These are phyloP conservation scores for Megalops cyprinoides DNA, from an alignment of 2,797 vertebrate species.

Conservation along the genomic window DNA sequence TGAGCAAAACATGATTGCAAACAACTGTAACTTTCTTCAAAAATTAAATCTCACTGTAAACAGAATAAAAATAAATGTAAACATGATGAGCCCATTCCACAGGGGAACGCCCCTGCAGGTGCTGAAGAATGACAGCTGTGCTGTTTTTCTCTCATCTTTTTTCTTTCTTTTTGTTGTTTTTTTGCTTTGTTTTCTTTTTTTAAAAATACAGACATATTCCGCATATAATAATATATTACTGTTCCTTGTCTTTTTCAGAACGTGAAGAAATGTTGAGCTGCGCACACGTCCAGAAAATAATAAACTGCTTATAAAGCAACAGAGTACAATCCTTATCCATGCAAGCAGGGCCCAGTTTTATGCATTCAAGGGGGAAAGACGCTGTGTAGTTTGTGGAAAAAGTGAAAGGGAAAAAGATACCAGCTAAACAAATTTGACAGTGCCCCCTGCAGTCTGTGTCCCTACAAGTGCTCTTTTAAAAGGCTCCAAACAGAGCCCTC, in stretches of 20 bases:
- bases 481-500: not conserved
- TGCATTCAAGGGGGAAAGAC: no score
- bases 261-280: constrained; percentile 4
- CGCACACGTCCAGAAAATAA: constrained; percentile 42
- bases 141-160: constrained; percentile 30
- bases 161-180: constrained; percentile 28
- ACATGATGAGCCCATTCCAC: not conserved
- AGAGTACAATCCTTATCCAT: not conserved
- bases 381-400: not conserved
- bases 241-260: constrained; percentile 19
- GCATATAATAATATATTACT: no score
- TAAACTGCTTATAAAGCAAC: constrained; percentile 44
- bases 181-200: constrained; percentile 10
- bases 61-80: not conserved
- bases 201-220: constrained; percentile 12
- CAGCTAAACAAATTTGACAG: constrained; percentile 30
- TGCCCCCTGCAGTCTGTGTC: constrained; percentile 33
- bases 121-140: not conserved
- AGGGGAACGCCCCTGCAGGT: not conserved
- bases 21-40: not conserved
- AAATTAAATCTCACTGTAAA: not conserved
- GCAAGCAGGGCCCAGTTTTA: not conserved
- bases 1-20: not conserved
- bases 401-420: not conserved
- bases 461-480: not conserved